phyloP scores from a whole-genome alignment of 2,888 invertebrate genomes.

The Anoplius nigerrimus region DNA sequence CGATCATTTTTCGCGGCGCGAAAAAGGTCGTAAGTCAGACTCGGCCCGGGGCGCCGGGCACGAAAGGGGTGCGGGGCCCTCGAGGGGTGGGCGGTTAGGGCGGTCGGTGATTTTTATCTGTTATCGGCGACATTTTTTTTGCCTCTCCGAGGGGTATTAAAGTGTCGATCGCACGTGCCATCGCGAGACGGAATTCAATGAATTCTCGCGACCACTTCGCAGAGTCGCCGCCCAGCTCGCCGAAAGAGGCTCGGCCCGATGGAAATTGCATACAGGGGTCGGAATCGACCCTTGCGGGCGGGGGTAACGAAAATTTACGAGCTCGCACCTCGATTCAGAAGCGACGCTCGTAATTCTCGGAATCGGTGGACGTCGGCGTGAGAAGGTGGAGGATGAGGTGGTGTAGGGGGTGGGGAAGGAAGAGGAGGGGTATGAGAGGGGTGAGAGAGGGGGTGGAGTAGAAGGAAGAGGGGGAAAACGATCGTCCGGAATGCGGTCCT shows the following conservation, averaged over 20 bases:
- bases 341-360: conserved; percentile 52
- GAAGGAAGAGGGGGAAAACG: no score
- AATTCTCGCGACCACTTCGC: conserved; percentile 32
- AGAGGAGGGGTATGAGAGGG: no score
- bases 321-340: conserved; percentile 37
- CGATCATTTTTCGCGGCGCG: background rate
- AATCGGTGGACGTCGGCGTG: no score
- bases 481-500: no score
- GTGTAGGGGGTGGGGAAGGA: no score
- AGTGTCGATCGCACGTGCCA: conserved; percentile 34
- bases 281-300: background rate
- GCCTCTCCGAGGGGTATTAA: conserved; percentile 25
- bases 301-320: conserved; percentile 48
- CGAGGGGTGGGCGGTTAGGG: background rate
- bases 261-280: conserved; percentile 35
- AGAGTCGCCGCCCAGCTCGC: background rate
- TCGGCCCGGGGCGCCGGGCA: no score
- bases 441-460: no score
- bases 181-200: conserved; percentile 40
- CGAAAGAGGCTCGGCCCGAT: conserved; percentile 31
- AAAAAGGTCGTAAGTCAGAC: background rate
- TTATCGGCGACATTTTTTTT: conserved; percentile 6
- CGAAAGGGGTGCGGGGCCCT: background rate
- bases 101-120: conserved; percentile 1
- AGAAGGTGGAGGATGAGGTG: no score